A percentile compares a stretch with the other conserved stretches of the same genome.
Evolutionary conservation across 2,113 vertebrate species (phyloP).

Genomic region (Hemichromis elongatus): DNA sequence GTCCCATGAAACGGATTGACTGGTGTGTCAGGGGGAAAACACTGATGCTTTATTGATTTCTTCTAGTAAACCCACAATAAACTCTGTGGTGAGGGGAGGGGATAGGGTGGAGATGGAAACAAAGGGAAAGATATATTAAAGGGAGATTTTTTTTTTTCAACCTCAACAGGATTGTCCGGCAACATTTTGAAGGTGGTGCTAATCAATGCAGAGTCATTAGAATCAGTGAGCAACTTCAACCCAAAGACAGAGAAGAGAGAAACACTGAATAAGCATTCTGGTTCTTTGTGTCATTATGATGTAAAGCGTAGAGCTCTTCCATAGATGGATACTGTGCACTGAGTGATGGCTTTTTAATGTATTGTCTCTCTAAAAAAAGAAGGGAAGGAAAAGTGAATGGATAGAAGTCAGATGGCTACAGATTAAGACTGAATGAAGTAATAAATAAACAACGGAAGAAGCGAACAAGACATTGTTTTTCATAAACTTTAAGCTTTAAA

Average conservation of each 20-base stretch:
- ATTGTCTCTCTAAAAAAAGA: not conserved
- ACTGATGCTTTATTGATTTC: constrained; percentile 21
- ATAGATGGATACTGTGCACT: not conserved
- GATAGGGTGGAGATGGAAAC: not conserved
- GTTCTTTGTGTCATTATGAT: constrained; percentile 7
- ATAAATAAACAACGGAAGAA: not conserved
- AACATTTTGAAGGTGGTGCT: not conserved
- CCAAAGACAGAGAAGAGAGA: not conserved
- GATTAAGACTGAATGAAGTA: not conserved
- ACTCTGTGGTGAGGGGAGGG: not conserved
- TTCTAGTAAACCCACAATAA: constrained; percentile 17
- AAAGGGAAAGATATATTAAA: not conserved
- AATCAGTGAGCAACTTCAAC: not conserved
- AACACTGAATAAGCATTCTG: not conserved
- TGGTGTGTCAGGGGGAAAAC: constrained; percentile 5
- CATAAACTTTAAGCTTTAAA: not conserved
- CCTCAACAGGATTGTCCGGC: not conserved
- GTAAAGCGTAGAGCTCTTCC: not conserved
- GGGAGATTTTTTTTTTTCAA: not conserved
- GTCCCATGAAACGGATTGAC: not conserved
- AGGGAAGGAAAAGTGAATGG: not conserved
- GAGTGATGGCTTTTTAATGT: not conserved
- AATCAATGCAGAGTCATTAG: not conserved
- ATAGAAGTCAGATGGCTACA: not conserved
- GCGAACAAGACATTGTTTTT: not conserved